Conservation (phyloP, 1,140 invertebrate species). For the Lepidurus apus region DNA sequence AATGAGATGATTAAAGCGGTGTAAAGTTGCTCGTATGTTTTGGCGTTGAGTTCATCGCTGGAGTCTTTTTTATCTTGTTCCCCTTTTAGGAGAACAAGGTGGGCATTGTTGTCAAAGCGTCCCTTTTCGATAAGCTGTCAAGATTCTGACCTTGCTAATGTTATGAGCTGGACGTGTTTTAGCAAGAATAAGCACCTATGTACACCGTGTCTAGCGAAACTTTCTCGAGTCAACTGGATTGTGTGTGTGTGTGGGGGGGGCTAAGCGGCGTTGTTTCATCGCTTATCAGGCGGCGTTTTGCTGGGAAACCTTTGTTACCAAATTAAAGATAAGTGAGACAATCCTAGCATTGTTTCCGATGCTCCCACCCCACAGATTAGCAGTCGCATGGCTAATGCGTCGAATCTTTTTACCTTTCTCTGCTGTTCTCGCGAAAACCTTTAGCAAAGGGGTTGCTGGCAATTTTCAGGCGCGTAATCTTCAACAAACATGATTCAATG, state of each 20-base stretch:
- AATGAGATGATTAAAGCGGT: not conserved
- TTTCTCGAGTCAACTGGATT: not conserved
- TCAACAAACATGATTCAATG: conserved; percentile 38
- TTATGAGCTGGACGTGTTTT: not conserved
- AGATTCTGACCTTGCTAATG: conserved; percentile 19
- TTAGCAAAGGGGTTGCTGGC: conserved; percentile 56
- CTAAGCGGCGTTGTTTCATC: not conserved
- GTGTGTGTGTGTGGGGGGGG: not conserved
- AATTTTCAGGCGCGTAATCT: conserved; percentile 56
- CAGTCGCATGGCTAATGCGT: not conserved
- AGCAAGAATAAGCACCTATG: conserved; percentile 16
- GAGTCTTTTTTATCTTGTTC: not conserved
- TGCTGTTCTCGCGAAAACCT: conserved; percentile 49
- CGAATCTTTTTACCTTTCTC: conserved; percentile 28
- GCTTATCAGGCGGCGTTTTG: not conserved
- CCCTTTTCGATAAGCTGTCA: conserved; percentile 16
- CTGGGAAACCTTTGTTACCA: not conserved
- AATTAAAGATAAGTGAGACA: conserved; percentile 7
- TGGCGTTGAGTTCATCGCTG: conserved; percentile 13
- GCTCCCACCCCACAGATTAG: not conserved
- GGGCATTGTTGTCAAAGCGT: conserved; percentile 11
- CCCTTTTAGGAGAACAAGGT: not conserved
- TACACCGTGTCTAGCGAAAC: not conserved
- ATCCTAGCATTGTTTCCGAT: conserved; percentile 6
- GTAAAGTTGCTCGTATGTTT: not conserved